Evolutionary conservation across 2,797 vertebrate species (phyloP), one percentile per base, ranked within the genome.

Genomic region (Strix occidentalis): DNA sequence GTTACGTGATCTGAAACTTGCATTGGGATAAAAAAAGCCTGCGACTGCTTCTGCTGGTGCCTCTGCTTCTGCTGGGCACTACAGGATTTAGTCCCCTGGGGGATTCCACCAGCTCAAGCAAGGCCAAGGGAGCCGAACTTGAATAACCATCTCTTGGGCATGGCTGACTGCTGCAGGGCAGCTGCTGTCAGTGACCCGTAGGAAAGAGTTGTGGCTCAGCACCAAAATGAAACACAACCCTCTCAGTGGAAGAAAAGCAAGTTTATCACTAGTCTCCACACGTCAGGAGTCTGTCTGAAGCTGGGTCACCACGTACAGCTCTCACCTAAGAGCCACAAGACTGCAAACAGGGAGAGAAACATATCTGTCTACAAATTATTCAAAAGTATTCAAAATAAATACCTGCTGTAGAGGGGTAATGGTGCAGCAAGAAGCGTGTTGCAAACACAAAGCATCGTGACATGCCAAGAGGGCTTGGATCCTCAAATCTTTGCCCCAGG

Each of bases 11-110:
- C 51, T 39, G 66, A 91, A 95, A 90, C 41, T 77, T 24, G 61
- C 66, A 17, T 7, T 31, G 71, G 64, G 92, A 89, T 71, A 85
- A 93, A 91, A 95, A 96, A 95, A 88, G 88, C 87, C 72, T 2
- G 33, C 63, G 89, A 90, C 45, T 21, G 14, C 60, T 93, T 71
- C 88, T 96, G 94, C 81, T 79, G 86, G 70, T 82, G 74, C 70
- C 79, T 71, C 87, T 84, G 58, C 82, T 75, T 7, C 83, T 95
- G 89, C 90, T 76, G 93, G 94, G 85, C 76, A 37, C 89, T 25
- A 20, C 24, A 45, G 61, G 65, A 86, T 77, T 68, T 28, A n/a
- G n/a, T 93, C 87, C 92, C 87, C 35, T 29, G 54, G 71, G 89
- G 65, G 65, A 95, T 64, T 78, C 51, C 86, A 74, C 56, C 75